Evolutionary conservation across 2,113 vertebrate species (phyloP), one percentile per base, ranked within the genome.

Genomic region (Plecturocebus donacophilus): DNA sequence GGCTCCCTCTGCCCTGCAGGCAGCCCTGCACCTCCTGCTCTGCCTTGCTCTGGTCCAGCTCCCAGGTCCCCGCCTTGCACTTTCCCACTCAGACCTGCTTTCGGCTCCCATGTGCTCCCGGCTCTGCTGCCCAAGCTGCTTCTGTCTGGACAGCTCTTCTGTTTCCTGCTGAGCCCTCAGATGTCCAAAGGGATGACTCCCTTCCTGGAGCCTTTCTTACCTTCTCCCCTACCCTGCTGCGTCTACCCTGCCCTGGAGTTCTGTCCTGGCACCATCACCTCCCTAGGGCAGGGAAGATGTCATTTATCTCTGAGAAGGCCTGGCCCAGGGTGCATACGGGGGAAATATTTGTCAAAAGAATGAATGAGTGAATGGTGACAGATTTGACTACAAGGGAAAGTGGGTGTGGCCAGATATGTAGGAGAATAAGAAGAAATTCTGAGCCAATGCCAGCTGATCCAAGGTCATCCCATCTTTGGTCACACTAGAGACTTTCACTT

Each of bases 21-120:
- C 66, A 66, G 49, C 68, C 32, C 10, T 10, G 30, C 0, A 1
- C 13, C 30, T 45, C 61, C 32, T 1, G 5, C 32, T 75, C 25
- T 20, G 13, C 17, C 47, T 42, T 58, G 47, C 27, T 20, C 68
- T 73, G 4, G 13, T 0, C 45, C 21, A 45, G 52, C 32, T 38
- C 61, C 30, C 5, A 0, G 19, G 21, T 38, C 42, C 54, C 66
- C n/a, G 56, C n/a, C 25, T 64, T 23, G 3, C 52, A 20, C 0
- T 2, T 11, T 42, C 25, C 45, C 54, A 8, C 27, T n/a, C 54
- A 45, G 40, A 76, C 38, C 45, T 25, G 45, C 38, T 8, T 45
- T 49, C 42, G 0, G 8, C 56, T n/a, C 76, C 42, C 40, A 13
- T 0, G 2, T 3, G 25, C 61, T 47, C 20, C 80, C 6, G 11